A percentile compares a stretch with the other conserved stretches of the same genome.
phyloP scores from a whole-genome alignment of 2,888 invertebrate species.

The Crioceris asparagi region DNA sequence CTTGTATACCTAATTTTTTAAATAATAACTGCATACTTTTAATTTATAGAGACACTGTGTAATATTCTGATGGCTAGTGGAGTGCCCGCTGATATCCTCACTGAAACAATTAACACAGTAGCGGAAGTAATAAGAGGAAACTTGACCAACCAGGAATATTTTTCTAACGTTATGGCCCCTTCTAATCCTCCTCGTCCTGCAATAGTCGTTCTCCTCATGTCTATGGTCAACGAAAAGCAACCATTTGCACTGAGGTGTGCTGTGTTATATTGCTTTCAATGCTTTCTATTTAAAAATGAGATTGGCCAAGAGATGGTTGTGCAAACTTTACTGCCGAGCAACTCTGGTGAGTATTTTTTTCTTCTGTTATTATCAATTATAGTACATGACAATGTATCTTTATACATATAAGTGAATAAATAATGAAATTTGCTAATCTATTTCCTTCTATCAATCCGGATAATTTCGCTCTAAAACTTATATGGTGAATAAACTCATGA shows the following conservation, averaged over 20 bases:
- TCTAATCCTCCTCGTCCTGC: slow-evolving; percentile 89
- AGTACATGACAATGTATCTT: too few relatives aligned
- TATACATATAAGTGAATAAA: too few relatives aligned
- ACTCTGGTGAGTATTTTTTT: slow-evolving; percentile 43
- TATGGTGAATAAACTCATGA: too few relatives aligned
- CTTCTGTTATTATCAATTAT: too few relatives aligned
- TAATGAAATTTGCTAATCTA: too few relatives aligned
- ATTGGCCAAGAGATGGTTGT: slow-evolving; percentile 79
- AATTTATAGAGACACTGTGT: slow-evolving; percentile 64
- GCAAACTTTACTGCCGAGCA: slow-evolving; percentile 83
- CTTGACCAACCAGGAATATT: slow-evolving; percentile 80
- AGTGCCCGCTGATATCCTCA: slow-evolving; percentile 90
- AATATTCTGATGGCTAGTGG: slow-evolving; percentile 91
- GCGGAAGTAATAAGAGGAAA: slow-evolving; percentile 87
- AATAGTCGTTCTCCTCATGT: slow-evolving; percentile 89
- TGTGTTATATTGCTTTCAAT: slow-evolving; percentile 95
- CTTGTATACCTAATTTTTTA: background rate
- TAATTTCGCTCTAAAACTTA: too few relatives aligned
- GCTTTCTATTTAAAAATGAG: slow-evolving; percentile 89
- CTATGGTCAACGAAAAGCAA: slow-evolving; percentile 98
- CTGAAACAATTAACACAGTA: slow-evolving; percentile 91
- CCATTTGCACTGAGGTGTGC: slow-evolving; percentile 81
- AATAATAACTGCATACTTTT: too few relatives aligned
- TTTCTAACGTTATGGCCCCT: slow-evolving; percentile 84
- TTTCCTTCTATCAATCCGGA: too few relatives aligned